Percentiles rank a stretch among this genome's conserved stretches.
Conservation (phyloP, 2,797 vertebrate species). For the Sphenopsis melanotis region DNA sequence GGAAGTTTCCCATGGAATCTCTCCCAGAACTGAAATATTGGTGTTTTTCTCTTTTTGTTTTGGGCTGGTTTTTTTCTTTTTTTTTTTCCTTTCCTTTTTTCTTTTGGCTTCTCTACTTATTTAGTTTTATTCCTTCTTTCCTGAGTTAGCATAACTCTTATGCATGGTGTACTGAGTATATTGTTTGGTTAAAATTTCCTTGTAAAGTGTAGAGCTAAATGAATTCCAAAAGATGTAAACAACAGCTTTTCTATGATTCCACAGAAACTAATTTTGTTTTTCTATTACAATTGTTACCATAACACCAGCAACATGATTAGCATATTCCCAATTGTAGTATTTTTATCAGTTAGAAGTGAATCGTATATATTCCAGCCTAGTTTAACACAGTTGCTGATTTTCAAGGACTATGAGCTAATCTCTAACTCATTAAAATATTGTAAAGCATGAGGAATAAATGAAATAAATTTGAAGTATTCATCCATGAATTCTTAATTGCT, state of each 20-base stretch:
- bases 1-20: not conserved
- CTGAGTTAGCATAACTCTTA: not conserved
- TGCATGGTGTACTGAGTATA: not conserved
- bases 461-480: slow-evolving; percentile 26
- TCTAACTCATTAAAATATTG: slow-evolving; percentile 37
- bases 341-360: not conserved
- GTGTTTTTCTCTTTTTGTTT: not conserved
- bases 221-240: not conserved
- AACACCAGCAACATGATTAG: not conserved
- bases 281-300: not conserved
- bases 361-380: not conserved
- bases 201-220: not conserved
- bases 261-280: not conserved
- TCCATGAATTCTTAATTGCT: slow-evolving; percentile 39
- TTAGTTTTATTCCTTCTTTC: not conserved
- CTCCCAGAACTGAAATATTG: not conserved
- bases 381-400: slow-evolving; percentile 13
- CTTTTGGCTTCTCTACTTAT: not conserved
- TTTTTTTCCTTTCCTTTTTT: not conserved
- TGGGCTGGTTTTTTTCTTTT: accelerated
- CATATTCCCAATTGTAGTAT: not conserved
- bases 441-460: slow-evolving; percentile 32
- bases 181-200: not conserved
- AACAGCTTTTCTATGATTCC: not conserved
- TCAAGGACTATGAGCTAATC: slow-evolving; percentile 26